A percentile compares a stretch with the other conserved stretches of the same genome.
Conservation (phyloP, 2,888 invertebrate species). For the Pristionchus fissidentatus region DNA sequence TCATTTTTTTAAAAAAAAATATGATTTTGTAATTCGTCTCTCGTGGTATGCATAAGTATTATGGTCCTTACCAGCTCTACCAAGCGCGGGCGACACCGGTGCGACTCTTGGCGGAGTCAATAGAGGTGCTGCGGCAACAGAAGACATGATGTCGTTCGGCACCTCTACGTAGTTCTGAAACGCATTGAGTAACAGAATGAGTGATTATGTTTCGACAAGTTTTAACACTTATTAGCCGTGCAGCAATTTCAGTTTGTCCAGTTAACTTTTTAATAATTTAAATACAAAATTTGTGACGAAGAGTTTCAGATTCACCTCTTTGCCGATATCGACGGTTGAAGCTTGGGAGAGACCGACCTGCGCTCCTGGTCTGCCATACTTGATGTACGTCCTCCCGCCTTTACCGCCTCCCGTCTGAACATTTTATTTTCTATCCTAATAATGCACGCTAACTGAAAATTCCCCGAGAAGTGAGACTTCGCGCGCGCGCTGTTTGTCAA, state of each 20-base stretch:
- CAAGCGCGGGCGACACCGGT: not conserved
- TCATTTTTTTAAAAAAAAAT: not conserved
- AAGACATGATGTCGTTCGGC: not conserved
- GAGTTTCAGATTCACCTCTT: not conserved
- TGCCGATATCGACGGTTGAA: conserved; percentile 28
- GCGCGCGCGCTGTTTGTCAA: no score
- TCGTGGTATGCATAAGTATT: no score
- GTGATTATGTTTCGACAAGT: no score
- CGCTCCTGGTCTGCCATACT: conserved; percentile 34
- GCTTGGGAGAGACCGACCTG: not conserved
- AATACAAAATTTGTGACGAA: not conserved
- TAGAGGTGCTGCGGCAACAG: not conserved
- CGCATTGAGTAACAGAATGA: no score
- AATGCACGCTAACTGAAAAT: no score
- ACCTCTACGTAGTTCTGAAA: conserved; percentile 2
- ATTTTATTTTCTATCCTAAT: no score
- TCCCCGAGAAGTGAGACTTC: no score
- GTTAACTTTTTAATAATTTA: not conserved
- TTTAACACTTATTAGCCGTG: not conserved
- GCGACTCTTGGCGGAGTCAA: not conserved
- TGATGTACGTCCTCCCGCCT: conserved; percentile 42
- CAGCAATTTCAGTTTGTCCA: not conserved
- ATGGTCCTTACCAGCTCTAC: not conserved
- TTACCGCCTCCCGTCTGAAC: conserved; percentile 3
- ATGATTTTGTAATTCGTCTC: no score